phyloP scores from a whole-genome alignment of 2,113 vertebrate species.

The Rhynchopsitta pachyrhyncha region DNA sequence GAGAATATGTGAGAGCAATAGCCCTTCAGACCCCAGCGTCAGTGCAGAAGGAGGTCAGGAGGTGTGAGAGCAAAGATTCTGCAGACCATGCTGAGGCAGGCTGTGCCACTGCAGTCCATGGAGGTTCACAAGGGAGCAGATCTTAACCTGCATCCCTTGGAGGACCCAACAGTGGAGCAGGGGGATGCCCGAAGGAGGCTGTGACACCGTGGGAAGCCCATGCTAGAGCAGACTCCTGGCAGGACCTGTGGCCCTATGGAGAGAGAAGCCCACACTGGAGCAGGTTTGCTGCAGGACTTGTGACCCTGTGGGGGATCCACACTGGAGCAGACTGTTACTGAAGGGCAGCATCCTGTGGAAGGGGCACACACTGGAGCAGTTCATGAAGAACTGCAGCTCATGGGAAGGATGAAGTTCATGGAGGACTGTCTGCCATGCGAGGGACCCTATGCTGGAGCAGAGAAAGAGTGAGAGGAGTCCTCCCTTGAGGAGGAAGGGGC shows the following conservation, averaged over 20 bases:
- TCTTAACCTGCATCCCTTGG: neutral
- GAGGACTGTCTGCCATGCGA: neutral
- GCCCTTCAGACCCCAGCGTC: neutral
- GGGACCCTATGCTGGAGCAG: neutral
- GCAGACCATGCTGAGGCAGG: neutral
- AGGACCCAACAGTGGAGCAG: neutral
- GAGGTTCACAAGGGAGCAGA: neutral
- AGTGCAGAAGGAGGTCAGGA: neutral
- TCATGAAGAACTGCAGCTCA: neutral
- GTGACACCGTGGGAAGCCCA: neutral
- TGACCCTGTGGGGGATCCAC: neutral
- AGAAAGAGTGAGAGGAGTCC: neutral
- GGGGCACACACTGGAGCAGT: neutral
- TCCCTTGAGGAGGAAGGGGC: neutral
- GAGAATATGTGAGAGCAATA: neutral
- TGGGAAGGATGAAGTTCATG: neutral
- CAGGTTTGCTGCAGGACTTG: neutral
- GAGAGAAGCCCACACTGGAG: neutral
- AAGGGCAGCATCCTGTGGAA: neutral
- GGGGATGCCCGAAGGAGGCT: neutral
- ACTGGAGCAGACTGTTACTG: neutral
- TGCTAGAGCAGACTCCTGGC: neutral
- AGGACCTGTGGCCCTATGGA: neutral
- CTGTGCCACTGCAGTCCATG: neutral
- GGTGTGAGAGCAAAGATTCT: neutral